Conservation (phyloP, 2,113 vertebrate species). For the Apaloderma vittatum region DNA sequence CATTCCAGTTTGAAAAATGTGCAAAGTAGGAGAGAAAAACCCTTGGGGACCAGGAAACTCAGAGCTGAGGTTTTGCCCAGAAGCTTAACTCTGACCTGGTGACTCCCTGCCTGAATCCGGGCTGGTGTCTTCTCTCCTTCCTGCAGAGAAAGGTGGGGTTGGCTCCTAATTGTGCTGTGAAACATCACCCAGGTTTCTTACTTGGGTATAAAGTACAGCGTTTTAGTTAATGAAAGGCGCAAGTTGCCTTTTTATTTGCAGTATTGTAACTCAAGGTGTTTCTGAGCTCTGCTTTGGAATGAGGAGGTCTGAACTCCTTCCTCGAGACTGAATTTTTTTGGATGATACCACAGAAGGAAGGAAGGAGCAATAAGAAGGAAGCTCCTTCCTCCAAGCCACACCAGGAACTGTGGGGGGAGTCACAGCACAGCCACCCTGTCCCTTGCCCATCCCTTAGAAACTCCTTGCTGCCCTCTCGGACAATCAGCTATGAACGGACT, state of each 20-base stretch:
- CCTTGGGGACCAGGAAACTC: background rate
- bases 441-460: background rate
- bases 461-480: background rate
- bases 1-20: background rate
- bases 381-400: background rate
- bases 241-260: background rate
- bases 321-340: accelerated
- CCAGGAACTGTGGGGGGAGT: background rate
- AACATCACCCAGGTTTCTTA: background rate
- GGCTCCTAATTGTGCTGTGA: background rate
- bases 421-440: too few species aligned
- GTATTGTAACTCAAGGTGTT: background rate
- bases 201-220: background rate
- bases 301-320: background rate
- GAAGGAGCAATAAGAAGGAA: background rate
- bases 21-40: background rate
- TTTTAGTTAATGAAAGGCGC: background rate
- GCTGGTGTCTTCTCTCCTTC: background rate
- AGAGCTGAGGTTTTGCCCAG: background rate
- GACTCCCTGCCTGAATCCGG: background rate
- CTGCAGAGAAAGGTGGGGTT: background rate
- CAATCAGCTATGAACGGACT: background rate
- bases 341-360: background rate
- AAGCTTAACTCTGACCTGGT: conserved; percentile 1
- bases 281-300: background rate